Evolutionary conservation across 2,888 invertebrate species (phyloP), one percentile per base, ranked within the genome.

Genomic region (Drosophila anomelani): DNA sequence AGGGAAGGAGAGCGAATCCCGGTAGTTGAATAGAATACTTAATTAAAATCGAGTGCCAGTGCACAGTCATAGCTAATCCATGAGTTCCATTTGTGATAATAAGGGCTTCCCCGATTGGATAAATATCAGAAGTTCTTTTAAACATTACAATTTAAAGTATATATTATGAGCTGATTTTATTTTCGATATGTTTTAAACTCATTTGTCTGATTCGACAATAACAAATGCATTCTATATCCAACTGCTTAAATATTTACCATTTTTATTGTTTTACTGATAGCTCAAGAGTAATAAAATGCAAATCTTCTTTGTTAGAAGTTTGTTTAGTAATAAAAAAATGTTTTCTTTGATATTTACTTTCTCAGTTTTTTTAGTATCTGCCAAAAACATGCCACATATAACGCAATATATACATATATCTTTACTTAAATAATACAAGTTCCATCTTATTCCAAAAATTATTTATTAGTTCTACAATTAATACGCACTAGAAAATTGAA

Each of bases 1-100:
- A 51, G 49, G 9, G 23, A 49, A 58, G 32, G 38, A 43, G 51
- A 74, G 64, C 39, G 55, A 68, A 76, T 59, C 56, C 76, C 69
- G 73, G 73, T 73, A 73, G 73, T 73, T 68, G 20, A 41, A 34
- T 43, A 38, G 17, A 15, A 29, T 53, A 53, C 41, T 38, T 57
- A 73, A 54, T 55, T 59, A 47, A 49, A 17, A 36, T 56, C 55
- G 41, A 44, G 64, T 39, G 13, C 51, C 41, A 17, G 32, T 38
- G n/a, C 23, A 34, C 46, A 44, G 32, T 32, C 49, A 34, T 34
- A 34, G 15, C 34, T 1, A 20, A 23, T 49, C 15, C 12, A 20
- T 39, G 32, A 23, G 32, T 44, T 38, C n/a, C 44, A 32, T 29
- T 10, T 32, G 55, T 39, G 15, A 9, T 17, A 63, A 63, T 63